Evolutionary conservation across 2,113 vertebrate species (phyloP).

Genomic region (Bos indicus): DNA sequence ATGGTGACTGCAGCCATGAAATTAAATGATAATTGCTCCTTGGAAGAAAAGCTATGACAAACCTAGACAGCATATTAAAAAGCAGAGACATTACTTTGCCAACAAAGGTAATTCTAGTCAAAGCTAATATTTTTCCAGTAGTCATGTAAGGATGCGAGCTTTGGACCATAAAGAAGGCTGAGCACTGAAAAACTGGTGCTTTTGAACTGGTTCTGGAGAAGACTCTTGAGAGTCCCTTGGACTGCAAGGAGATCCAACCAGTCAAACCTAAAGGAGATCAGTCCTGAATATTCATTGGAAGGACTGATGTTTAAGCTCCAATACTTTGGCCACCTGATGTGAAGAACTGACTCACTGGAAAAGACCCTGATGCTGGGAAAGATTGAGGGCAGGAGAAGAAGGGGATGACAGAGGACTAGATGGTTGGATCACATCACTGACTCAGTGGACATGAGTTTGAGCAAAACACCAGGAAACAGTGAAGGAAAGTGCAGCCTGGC

Average conservation of each 20-base stretch:
- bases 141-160: not conserved
- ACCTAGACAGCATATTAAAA: not conserved
- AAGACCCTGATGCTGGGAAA: not conserved
- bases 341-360: not conserved
- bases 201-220: not conserved
- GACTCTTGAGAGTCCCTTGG: not conserved
- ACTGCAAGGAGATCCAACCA: not conserved
- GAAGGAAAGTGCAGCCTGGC: not conserved
- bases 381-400: not conserved
- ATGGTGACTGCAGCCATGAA: not conserved
- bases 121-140: not conserved
- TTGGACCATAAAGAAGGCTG: not conserved
- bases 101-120: not conserved
- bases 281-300: not conserved
- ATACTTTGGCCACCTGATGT: not conserved
- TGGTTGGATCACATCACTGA: accelerated
- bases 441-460: not conserved
- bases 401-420: not conserved
- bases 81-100: not conserved
- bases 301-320: not conserved
- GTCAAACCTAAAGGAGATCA: not conserved
- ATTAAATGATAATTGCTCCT: not conserved
- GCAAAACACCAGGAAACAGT: not conserved
- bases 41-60: not conserved
- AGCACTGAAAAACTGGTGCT: not conserved